Base-by-base conservation (phyloP, 2,113 vertebrate species). In the Sturnira hondurensis region DNA sequence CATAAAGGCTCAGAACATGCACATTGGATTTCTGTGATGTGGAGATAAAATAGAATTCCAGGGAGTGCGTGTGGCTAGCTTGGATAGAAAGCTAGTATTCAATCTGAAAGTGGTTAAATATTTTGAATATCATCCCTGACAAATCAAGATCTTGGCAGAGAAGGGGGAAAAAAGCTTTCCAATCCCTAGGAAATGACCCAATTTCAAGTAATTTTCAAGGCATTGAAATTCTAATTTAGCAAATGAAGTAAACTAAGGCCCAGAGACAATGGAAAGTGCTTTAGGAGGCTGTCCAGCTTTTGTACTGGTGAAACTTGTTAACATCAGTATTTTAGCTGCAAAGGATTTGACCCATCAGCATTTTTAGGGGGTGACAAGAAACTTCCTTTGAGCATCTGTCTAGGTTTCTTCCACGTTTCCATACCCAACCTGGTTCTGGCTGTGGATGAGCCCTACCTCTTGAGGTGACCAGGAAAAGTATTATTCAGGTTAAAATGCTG, bases 231-330 rank as follows among this genome's bases (percentile, higher is more conserved):
- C 22, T 7, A 38, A 22, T 36, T 86, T 7, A 52, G 41, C 74
- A 26, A 45, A 54, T 5, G 12, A 14, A 36, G 5, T 9, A 17
- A 45, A 22, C 19, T 45, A 0, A 9, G 16, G 36, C 14, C 22
- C 22, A 14, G 54, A 65, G 28, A n/a, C 28, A 5, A 11, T 4
- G 2, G 77, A 13, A 20, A 26, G 16, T 2, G 4, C 54, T 8
- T 50, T 0, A 1, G 54, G n/a, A 31, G n/a, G 7, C 0, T 0
- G 28, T 16, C 31, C 6, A 6, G 0, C 36, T 41, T 7, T 45
- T 38, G 1, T 7, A 10, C 2, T 1, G 0, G 38, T 4, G 8
- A 31, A 54, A 1, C 63, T 61, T 10, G 6, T 24, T 26, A 4
- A 31, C 47, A 26, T 9, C 63, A 24, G 12, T 4, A 15, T 28